Evolutionary conservation across 2,797 vertebrate species (phyloP), one percentile per base, ranked within the genome.

Genomic region (Myripristis jacobus): DNA sequence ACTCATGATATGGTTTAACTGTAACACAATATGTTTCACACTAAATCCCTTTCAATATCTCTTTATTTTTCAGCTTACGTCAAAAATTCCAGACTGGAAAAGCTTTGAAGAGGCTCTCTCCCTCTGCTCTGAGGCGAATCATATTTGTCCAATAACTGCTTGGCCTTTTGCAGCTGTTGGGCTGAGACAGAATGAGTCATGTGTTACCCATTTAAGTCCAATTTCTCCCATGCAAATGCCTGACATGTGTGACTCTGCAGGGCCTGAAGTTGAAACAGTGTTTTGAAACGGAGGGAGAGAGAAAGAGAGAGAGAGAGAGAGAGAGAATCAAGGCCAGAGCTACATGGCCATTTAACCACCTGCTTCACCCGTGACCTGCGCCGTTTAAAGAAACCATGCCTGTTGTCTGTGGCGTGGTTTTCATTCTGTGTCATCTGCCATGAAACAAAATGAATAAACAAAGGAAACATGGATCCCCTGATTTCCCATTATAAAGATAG

Each of bases 191-290:
- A 87, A 84, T 83, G 87, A 91, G 85, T 92, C 89, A 91, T 91
- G 87, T 92, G 91, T 90, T 92, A 84, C 77, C 83, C 89, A 91
- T 92, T 92, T 92, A 88, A 87, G 82, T 86, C 82, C 85, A 90
- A 86, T 90, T 91, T 89, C 87, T 89, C 77, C 81, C 82, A 89
- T 89, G 86, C 85, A 91, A 90, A 92, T 87, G 86, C 79, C 81
- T 87, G 90, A 91, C 92, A 90, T 90, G 81, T 92, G 89, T 91
- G 87, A 88, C 85, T 89, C 75, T 64, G 70, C 75, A 70, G 76
- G 70, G 81, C 77, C 70, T 73, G 53, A 70, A 82, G 86, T 73
- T 79, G 52, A 86, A 88, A 75, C 55, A 73, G 65, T 81, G 70
- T 86, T 86, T 68, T 73, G 61, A 80, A 81, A 81, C 27, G 29